phyloP scores from a whole-genome alignment of 2,888 invertebrate genomes.

The Napeogenes sylphis region DNA sequence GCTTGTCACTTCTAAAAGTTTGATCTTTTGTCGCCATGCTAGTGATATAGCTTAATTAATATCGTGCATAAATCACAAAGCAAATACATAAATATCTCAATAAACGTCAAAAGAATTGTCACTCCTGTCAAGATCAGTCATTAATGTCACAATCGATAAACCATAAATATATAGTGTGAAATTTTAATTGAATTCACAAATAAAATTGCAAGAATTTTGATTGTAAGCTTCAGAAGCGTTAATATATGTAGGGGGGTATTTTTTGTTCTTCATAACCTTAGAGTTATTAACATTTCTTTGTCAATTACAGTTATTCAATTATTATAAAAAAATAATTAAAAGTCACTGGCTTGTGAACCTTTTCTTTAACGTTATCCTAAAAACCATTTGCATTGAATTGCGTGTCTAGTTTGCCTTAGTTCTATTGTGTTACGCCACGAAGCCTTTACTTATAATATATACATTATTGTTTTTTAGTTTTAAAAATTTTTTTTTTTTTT shows the following conservation, averaged over 20 bases:
- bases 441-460: no score
- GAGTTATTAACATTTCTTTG: slow-evolving; percentile 2
- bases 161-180: slow-evolving; percentile 23
- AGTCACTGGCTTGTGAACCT: slow-evolving; percentile 13
- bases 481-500: no score
- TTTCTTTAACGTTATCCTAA: slow-evolving; percentile 10
- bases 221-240: slow-evolving; percentile 41
- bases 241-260: neutral
- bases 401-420: slow-evolving; percentile 7
- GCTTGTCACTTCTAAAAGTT: slow-evolving; percentile 49
- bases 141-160: slow-evolving; percentile 1
- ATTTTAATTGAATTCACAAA: slow-evolving; percentile 51
- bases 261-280: slow-evolving; percentile 7
- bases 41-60: no score
- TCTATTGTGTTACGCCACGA: no score
- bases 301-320: no score
- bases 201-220: slow-evolving; percentile 60
- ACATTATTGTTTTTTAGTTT: no score
- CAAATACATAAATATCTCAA: neutral
- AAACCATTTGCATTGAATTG: slow-evolving; percentile 13
- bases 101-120: neutral
- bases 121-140: neutral
- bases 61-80: no score
- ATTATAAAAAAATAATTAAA: slow-evolving; percentile 5
- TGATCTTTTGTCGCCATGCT: slow-evolving; percentile 43